These are phyloP conservation scores for Chelon labrosus DNA, from an alignment of 2,797 vertebrate genomes.

Conservation along the genomic window DNA sequence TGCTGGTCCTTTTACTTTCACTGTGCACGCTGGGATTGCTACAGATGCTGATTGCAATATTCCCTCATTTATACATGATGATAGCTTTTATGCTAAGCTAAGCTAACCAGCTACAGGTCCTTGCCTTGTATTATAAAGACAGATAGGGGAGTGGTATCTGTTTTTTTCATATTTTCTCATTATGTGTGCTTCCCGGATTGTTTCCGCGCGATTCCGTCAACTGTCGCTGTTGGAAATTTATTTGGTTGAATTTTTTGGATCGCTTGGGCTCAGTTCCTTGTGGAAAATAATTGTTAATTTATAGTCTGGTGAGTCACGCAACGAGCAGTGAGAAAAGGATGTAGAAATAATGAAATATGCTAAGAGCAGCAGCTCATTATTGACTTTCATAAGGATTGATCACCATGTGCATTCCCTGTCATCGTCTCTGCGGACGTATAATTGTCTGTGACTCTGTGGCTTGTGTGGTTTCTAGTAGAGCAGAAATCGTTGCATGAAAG, in stretches of 20 bases:
- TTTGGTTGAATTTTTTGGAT: slow-evolving; percentile 38
- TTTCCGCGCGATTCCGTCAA: background rate
- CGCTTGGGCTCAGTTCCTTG: slow-evolving; percentile 34
- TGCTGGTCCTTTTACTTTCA: slow-evolving; percentile 25
- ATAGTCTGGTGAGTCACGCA: slow-evolving; percentile 44
- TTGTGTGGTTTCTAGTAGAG: slow-evolving; percentile 46
- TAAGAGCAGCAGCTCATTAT: slow-evolving; percentile 35
- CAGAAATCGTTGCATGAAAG: slow-evolving; percentile 59
- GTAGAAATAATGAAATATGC: slow-evolving; percentile 63
- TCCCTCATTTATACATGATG: slow-evolving; percentile 20
- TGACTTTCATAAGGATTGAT: slow-evolving; percentile 50
- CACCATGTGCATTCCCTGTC: slow-evolving; percentile 36
- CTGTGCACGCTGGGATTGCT: background rate
- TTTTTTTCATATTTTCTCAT: slow-evolving; percentile 27
- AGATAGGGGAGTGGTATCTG: background rate
- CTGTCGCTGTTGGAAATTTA: slow-evolving; percentile 18
- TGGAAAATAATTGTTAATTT: slow-evolving; percentile 50
- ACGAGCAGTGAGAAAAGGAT: slow-evolving; percentile 39
- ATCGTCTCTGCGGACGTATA: slow-evolving; percentile 28
- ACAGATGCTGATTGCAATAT: slow-evolving; percentile 31
- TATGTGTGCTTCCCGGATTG: slow-evolving; percentile 20
- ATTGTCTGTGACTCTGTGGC: slow-evolving; percentile 39
- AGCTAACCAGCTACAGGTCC: background rate
- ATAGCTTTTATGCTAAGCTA: slow-evolving; percentile 15
- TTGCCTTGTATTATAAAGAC: background rate